Percentiles rank a stretch among this genome's conserved stretches.
Evolutionary conservation across 1,140 invertebrate species (phyloP).

Genomic region (Vollenhovia emeryi): DNA sequence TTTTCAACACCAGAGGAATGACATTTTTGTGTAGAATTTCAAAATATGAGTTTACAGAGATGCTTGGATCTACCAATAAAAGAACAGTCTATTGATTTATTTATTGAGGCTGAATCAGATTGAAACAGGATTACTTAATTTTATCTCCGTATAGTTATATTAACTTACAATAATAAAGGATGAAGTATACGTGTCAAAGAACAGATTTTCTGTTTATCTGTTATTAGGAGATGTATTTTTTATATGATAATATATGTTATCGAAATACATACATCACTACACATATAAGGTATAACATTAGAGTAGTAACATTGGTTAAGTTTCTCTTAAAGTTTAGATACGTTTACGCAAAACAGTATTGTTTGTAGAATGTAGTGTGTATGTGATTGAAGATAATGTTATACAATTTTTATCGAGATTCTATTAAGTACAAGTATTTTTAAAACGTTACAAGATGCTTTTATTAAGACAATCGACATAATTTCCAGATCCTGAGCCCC

Average conservation of each 20-base stretch:
- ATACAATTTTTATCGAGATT: constrained; percentile 39
- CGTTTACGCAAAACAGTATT: neutral
- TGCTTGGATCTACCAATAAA: neutral
- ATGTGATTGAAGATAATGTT: constrained; percentile 14
- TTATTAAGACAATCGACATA: neutral
- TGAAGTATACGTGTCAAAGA: constrained; percentile 1
- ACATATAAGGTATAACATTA: neutral
- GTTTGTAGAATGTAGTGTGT: constrained; percentile 14
- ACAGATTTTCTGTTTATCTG: neutral
- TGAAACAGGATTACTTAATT: constrained; percentile 12
- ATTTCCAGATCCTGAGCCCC: neutral
- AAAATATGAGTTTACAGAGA: neutral
- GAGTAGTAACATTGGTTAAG: neutral
- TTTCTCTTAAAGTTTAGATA: neutral
- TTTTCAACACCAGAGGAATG: neutral
- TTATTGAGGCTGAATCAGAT: neutral
- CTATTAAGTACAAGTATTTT: constrained; percentile 24
- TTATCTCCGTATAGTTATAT: constrained; percentile 44
- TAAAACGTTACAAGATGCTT: constrained; percentile 3
- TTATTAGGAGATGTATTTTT: constrained; percentile 11
- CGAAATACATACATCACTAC: neutral
- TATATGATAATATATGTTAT: neutral
- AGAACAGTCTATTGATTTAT: neutral
- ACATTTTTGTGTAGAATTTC: neutral
- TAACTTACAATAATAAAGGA: constrained; percentile 34